Evolutionary conservation across 2,797 vertebrate species (phyloP).

Genomic region (Spinus olivaceus): DNA sequence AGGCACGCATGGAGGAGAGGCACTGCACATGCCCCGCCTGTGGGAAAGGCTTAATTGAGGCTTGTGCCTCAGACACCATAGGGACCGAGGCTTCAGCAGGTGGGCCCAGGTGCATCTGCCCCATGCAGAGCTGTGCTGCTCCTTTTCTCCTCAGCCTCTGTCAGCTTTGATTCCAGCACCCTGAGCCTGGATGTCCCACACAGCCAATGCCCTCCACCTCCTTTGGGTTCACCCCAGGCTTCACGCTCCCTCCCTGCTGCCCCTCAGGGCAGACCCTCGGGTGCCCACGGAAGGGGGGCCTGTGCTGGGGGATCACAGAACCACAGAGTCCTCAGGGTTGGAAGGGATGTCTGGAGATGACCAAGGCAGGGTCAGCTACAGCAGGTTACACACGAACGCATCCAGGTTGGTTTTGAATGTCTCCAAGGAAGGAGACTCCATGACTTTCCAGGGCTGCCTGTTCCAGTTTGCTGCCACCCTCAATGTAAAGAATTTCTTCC

Average conservation of each 20-base stretch:
- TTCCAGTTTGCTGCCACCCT: neutral
- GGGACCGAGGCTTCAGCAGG: too few species aligned
- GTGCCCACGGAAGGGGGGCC: neutral
- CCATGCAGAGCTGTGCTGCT: neutral
- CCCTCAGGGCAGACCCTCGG: neutral
- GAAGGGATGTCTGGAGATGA: neutral
- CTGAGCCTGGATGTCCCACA: rapidly evolving
- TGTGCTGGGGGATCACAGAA: too few species aligned
- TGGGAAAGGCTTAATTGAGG: neutral
- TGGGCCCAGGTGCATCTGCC: neutral
- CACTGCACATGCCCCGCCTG: rapidly evolving
- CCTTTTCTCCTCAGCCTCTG: rapidly evolving
- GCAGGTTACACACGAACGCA: neutral
- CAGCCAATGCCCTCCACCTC: rapidly evolving
- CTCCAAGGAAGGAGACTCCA: neutral
- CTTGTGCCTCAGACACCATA: too few species aligned
- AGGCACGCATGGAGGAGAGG: rapidly evolving
- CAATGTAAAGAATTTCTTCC: neutral
- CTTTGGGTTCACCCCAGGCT: rapidly evolving
- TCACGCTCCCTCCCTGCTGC: rapidly evolving
- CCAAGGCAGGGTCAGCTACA: neutral
- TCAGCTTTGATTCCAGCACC: rapidly evolving
- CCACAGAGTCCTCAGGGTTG: neutral
- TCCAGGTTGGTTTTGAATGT: neutral
- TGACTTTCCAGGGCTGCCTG: neutral